These are phyloP conservation scores for Tetropium fuscum DNA, from an alignment of 2,888 invertebrate species.

Conservation along the genomic window DNA sequence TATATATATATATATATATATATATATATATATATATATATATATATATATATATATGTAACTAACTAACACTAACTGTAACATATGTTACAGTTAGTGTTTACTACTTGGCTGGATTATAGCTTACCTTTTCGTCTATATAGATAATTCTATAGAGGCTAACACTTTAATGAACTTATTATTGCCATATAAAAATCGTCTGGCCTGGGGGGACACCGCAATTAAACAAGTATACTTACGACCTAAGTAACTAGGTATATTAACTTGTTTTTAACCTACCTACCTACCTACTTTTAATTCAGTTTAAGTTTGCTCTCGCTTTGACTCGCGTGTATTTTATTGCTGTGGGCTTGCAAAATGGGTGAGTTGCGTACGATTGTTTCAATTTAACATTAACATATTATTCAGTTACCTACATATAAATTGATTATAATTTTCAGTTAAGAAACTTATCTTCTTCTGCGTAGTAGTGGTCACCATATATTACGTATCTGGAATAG, in stretches of 20 bases:
- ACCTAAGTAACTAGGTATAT: slow-evolving; percentile 1
- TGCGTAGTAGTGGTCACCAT: neutral
- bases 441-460: slow-evolving; percentile 5
- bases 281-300: slow-evolving; percentile 18
- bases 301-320: slow-evolving; percentile 1
- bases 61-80: no score
- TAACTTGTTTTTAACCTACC: slow-evolving; percentile 9
- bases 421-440: slow-evolving; percentile 14
- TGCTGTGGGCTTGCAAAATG: neutral
- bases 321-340: neutral
- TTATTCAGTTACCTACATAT: no score
- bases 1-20: no score
- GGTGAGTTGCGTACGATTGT: slow-evolving; percentile 7
- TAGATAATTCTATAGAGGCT: no score
- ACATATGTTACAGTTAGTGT: no score
- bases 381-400: neutral
- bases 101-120: no score
- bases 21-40: no score
- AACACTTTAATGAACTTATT: no score
- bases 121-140: no score
- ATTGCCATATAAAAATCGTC: slow-evolving; percentile 1
- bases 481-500: neutral
- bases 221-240: no score
- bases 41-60: no score
- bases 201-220: neutral